These are phyloP conservation scores for Flexamia atlantica DNA, from an alignment of 2,888 invertebrate genomes.

Conservation along the genomic window DNA sequence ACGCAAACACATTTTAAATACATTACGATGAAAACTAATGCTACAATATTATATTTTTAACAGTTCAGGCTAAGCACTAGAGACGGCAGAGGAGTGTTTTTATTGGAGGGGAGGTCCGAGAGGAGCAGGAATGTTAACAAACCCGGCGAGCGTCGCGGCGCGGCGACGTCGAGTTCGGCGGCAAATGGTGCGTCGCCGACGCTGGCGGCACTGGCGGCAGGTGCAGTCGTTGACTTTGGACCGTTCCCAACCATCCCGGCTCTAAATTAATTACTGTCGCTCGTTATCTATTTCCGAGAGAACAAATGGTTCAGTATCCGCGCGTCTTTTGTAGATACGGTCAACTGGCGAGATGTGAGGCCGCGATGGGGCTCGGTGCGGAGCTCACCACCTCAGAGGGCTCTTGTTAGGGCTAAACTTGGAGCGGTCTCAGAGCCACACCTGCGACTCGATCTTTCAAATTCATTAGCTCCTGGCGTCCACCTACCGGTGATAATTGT, in stretches of 20 bases:
- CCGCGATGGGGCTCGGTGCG: not conserved
- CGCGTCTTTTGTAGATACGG: slow-evolving; percentile 18
- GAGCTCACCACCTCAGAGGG: not conserved
- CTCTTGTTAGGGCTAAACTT: slow-evolving; percentile 17
- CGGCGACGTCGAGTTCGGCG: not conserved
- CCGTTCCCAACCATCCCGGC: slow-evolving; percentile 52
- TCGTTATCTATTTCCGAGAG: slow-evolving; percentile 63
- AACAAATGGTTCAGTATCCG: slow-evolving; percentile 56
- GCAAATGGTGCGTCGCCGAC: slow-evolving; percentile 11
- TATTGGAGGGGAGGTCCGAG: slow-evolving; percentile 24
- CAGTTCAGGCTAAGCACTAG: not conserved
- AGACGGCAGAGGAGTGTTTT: not conserved
- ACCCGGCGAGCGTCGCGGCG: slow-evolving; percentile 19
- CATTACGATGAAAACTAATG: no score
- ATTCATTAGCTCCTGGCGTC: slow-evolving; percentile 13
- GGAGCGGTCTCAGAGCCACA: not conserved
- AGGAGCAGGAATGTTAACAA: slow-evolving; percentile 44
- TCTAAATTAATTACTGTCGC: slow-evolving; percentile 64
- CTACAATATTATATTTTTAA: no score
- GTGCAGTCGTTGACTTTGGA: slow-evolving; percentile 58
- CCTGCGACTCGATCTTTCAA: not conserved
- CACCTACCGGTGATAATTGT: slow-evolving; percentile 14
- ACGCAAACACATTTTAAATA: no score
- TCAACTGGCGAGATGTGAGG: not conserved
- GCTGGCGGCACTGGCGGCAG: not conserved